These are phyloP conservation scores for Aix galericulata DNA, from an alignment of 2,113 vertebrate genomes.

Conservation along the genomic window DNA sequence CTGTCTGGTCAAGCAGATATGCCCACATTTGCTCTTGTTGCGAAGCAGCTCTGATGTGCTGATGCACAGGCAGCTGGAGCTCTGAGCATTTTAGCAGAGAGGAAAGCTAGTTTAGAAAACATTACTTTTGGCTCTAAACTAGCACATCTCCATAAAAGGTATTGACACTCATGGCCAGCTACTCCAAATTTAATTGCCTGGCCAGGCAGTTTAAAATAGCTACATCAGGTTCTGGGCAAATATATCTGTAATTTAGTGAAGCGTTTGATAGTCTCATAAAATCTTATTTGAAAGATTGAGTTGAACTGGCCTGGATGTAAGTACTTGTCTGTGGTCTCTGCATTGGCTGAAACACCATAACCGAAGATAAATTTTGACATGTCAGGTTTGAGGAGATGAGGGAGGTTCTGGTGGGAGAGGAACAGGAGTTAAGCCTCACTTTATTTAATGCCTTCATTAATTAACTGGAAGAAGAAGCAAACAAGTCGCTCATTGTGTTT, in stretches of 20 bases:
- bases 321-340: neutral
- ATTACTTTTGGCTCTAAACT: neutral
- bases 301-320: slow-evolving; percentile 4
- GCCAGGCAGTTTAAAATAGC: neutral
- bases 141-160: neutral
- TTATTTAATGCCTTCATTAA: neutral
- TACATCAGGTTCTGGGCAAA: neutral
- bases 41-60: neutral
- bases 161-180: neutral
- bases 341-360: neutral
- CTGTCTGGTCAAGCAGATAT: neutral
- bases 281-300: slow-evolving; percentile 19
- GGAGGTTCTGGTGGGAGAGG: neutral
- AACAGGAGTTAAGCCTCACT: neutral
- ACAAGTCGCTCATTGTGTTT: neutral
- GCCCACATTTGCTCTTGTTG: neutral
- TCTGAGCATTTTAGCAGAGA: neutral
- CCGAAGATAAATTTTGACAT: neutral
- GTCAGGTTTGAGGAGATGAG: neutral
- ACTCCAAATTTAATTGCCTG: neutral
- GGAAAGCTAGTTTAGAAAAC: neutral
- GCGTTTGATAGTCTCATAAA: slow-evolving; percentile 22
- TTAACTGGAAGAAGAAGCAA: neutral
- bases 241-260: slow-evolving; percentile 14
- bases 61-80: neutral